A percentile compares a stretch with the other conserved stretches of the same genome.
Evolutionary conservation across 2,888 invertebrate genomes (phyloP).

Genomic region (Chesias legatella): DNA sequence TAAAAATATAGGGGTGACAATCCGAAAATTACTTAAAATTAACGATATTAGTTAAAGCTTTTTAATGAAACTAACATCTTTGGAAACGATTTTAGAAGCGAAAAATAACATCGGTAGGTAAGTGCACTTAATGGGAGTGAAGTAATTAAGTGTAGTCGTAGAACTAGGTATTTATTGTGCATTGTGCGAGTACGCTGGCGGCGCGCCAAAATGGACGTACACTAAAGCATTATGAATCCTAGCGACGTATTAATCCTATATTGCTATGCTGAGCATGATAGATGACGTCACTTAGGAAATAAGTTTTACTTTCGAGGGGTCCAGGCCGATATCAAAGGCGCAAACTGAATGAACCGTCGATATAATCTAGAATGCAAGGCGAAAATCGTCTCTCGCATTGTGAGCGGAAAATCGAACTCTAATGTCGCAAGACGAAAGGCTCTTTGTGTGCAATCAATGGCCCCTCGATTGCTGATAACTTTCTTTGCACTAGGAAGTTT

Average conservation of each 20-base stretch:
- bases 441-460: slow-evolving; percentile 74
- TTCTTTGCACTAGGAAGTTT: slow-evolving; percentile 65
- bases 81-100: slow-evolving; percentile 10
- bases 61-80: not conserved
- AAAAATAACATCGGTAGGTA: slow-evolving; percentile 23
- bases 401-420: slow-evolving; percentile 61
- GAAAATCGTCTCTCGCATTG: slow-evolving; percentile 70
- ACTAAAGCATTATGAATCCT: slow-evolving; percentile 64
- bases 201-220: slow-evolving; percentile 56
- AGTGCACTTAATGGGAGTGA: slow-evolving; percentile 55
- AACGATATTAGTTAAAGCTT: slow-evolving; percentile 1
- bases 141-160: slow-evolving; percentile 70
- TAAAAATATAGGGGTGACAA: no score
- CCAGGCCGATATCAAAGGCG: slow-evolving; percentile 6
- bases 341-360: slow-evolving; percentile 54
- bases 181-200: slow-evolving; percentile 67
- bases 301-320: slow-evolving; percentile 19
- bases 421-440: slow-evolving; percentile 43
- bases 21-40: no score
- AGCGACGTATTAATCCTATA: slow-evolving; percentile 62
- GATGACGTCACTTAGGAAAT: slow-evolving; percentile 38
- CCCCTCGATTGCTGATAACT: slow-evolving; percentile 73
- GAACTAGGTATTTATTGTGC: slow-evolving; percentile 70
- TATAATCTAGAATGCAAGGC: slow-evolving; percentile 68
- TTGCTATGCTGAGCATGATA: slow-evolving; percentile 49